Evolutionary conservation across 1,140 invertebrate genomes (phyloP), one percentile per base, ranked within the genome.

Genomic region (Mercenaria mercenaria): DNA sequence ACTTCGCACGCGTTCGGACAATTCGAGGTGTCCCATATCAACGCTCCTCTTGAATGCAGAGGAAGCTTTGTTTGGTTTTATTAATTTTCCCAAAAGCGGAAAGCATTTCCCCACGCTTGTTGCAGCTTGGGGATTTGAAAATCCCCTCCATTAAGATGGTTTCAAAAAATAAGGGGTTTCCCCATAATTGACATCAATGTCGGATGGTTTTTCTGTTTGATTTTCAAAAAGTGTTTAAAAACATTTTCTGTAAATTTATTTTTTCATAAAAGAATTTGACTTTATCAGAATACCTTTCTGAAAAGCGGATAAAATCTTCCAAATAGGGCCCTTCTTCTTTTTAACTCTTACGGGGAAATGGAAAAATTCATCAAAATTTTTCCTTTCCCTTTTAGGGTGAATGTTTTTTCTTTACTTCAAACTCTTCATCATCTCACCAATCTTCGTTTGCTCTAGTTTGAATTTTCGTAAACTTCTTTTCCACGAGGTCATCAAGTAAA

Each of bases 361-460:
- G 47, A 41, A 11, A 88, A 41, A 29, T 39, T 67, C 11, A 79
- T 34, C 0, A 29, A n/a, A 34, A 88, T 52, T 37, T 67, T 88
- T 0, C 32, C 50, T n/a, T 11, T 79, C 76, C 15, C 18, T 52
- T 3, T 56, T 32, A n/a, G 39, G 74, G 2, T 80, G 23, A 20
- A 88, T 32, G 47, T 80, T 80, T 29, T 29, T 88, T 88, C 18
- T 88, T 88, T 0, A 88, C 34, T 26, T 88, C 74, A 88, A 88
- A 79, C 50, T 88, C 85, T 18, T 52, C 23, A 80, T 59, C 6
- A 89, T 23, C 11, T 89, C 77, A 4, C 41, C 39, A 82, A 56
- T 87, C 83, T 20, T 80, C 59, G 41, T n/a, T 37, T 81, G n/a
- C 23, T 81, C 56, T 39, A 34, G 41, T 34, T 89, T 81, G 32